Base-by-base conservation (phyloP, 2,797 vertebrate genomes). In the Schizothorax lantsangensis region DNA sequence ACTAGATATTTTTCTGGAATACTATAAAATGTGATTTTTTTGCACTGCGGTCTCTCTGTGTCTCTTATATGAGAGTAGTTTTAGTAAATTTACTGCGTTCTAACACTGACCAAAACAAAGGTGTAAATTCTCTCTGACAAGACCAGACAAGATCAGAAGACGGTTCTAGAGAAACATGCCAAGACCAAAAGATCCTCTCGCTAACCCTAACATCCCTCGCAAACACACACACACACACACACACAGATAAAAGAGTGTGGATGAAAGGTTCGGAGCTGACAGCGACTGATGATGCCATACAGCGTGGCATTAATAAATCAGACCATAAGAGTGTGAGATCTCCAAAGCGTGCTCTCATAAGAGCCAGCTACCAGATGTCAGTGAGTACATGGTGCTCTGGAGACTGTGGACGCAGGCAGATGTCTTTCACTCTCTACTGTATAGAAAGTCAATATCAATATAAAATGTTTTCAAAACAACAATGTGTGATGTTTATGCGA, bases 61-160 rank as follows among this genome's bases (percentile, higher is more conserved):
- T 62, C 21, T 26, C 54, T 40, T 9, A 40, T 10, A 23, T 40
- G 52, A 57, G 21, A 30, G 11, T 6, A 49, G n/a, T 36, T 49
- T 26, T 19, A 77, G 7, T 30, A 23, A 52, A 69, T 54, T 17
- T 1, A 33, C 74, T 26, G 23, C 4, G 21, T 21, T 49, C 45
- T 30, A 79, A 45, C 64, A 45, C 23, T 77, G 83, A 84, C 72
- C 83, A 79, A 85, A 79, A 59, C 90, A 92, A 94, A 93, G 91
- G 90, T 91, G 87, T 89, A 92, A 89, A 92, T 92, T 88, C 88
- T 87, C 52, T 71, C 79, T 19, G 87, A 88, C 94, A 91, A 90
- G 94, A 92, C 84, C 2, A 87, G 93, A 84, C 95, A 92, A 3
- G 88, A 73, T 88, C 38, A n/a, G 73, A 69, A 92, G 81, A 86